These are phyloP conservation scores for Oreochromis mossambicus DNA, from an alignment of 2,797 vertebrate genomes.

Conservation along the genomic window DNA sequence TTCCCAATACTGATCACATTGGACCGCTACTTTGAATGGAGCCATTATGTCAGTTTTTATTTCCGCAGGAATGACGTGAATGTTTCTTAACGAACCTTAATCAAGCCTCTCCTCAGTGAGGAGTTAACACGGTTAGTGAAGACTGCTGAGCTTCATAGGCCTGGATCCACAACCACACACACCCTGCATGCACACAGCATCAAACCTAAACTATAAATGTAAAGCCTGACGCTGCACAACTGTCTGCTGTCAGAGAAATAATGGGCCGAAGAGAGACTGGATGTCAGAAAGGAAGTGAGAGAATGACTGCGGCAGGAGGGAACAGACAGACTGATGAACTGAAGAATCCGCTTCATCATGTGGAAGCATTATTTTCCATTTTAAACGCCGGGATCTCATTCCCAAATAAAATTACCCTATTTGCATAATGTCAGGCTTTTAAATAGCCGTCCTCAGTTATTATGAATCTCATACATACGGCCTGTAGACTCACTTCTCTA, in stretches of 20 bases:
- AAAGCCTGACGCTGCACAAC: conserved; percentile 54
- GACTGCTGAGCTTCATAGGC: conserved; percentile 27
- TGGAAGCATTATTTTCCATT: background rate
- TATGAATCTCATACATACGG: background rate
- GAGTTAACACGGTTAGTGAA: background rate
- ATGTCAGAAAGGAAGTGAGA: background rate
- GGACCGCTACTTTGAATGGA: background rate
- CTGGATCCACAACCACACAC: background rate
- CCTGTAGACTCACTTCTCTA: background rate
- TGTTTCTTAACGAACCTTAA: background rate
- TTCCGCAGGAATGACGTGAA: background rate
- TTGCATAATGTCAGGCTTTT: background rate
- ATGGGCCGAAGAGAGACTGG: background rate
- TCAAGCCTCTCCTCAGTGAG: background rate
- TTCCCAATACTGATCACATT: background rate
- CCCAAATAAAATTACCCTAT: background rate
- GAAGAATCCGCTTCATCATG: background rate
- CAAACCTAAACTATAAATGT: background rate
- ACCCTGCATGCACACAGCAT: background rate
- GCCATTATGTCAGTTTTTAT: background rate
- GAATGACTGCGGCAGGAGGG: background rate
- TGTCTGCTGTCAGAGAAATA: conserved; percentile 29
- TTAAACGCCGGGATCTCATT: background rate
- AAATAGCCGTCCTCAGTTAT: background rate
- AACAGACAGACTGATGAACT: background rate